These are phyloP conservation scores for Pycnomerus fuliginosus DNA, from an alignment of 2,888 invertebrate species.

Conservation along the genomic window DNA sequence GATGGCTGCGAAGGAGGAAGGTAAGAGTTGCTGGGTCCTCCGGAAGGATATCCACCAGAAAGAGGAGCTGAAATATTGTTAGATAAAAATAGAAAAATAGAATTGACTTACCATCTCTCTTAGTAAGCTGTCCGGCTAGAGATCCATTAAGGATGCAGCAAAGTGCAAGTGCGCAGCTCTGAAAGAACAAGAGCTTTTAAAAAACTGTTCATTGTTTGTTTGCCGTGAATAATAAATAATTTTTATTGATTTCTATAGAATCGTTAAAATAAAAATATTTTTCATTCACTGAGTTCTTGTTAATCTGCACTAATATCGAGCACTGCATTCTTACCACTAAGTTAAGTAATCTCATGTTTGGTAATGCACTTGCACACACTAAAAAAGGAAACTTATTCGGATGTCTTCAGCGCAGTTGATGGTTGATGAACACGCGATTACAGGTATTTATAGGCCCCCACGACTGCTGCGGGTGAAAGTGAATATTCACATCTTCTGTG, in stretches of 20 bases:
- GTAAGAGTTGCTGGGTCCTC: slow-evolving; percentile 25
- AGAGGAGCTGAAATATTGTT: slow-evolving; percentile 23
- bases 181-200: slow-evolving; percentile 20
- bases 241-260: neutral
- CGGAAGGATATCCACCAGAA: slow-evolving; percentile 24
- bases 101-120: slow-evolving; percentile 40
- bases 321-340: slow-evolving; percentile 32
- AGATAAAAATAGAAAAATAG: neutral
- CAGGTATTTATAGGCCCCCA: slow-evolving; percentile 35
- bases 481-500: slow-evolving; percentile 22
- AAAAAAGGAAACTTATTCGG: slow-evolving; percentile 16
- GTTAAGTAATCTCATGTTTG: slow-evolving; percentile 30
- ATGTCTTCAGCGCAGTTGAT: slow-evolving; percentile 31
- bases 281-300: neutral
- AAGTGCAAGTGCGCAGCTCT: slow-evolving; percentile 40
- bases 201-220: neutral
- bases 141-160: slow-evolving; percentile 33
- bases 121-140: slow-evolving; percentile 32
- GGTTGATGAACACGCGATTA: slow-evolving; percentile 25
- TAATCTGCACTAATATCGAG: neutral
- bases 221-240: neutral
- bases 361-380: slow-evolving; percentile 28
- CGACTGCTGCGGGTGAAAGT: slow-evolving; percentile 34
- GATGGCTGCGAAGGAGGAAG: slow-evolving; percentile 21
- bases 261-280: neutral